Conservation (phyloP, 1,140 invertebrate species). For the Aradophagus sp. region DNA sequence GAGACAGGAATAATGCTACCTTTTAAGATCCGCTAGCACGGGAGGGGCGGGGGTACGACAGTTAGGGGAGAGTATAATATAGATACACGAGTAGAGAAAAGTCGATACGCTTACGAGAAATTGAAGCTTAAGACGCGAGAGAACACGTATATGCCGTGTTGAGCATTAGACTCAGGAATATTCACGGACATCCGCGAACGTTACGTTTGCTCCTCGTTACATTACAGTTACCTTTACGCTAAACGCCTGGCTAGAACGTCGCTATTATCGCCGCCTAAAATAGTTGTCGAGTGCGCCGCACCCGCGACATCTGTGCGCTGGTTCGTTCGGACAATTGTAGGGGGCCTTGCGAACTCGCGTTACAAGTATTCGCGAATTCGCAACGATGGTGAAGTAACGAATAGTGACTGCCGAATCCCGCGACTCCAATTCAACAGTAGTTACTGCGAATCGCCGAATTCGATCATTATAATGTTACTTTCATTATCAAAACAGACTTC, state of each 20-base stretch:
- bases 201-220: slow-evolving; percentile 19
- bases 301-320: background rate
- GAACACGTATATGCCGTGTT: slow-evolving; percentile 46
- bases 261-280: slow-evolving; percentile 27
- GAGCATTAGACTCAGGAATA: slow-evolving; percentile 49
- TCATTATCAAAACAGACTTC: too few species aligned
- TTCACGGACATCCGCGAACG: slow-evolving; percentile 39
- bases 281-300: slow-evolving; percentile 27
- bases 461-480: too few species aligned
- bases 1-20: slow-evolving; percentile 39
- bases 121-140: slow-evolving; percentile 48
- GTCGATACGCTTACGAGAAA: slow-evolving; percentile 48
- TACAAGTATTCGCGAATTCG: too few species aligned
- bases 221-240: slow-evolving; percentile 25
- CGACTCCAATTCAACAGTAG: too few species aligned
- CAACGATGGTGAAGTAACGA: too few species aligned
- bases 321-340: background rate
- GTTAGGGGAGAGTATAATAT: slow-evolving; percentile 40
- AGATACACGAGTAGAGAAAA: slow-evolving; percentile 48
- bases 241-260: slow-evolving; percentile 14
- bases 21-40: slow-evolving; percentile 14
- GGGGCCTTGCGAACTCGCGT: too few species aligned
- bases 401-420: too few species aligned
- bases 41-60: slow-evolving; percentile 32
- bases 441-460: too few species aligned